Conservation (phyloP, 2,888 invertebrate genomes). For the Chloromyia formosa region DNA sequence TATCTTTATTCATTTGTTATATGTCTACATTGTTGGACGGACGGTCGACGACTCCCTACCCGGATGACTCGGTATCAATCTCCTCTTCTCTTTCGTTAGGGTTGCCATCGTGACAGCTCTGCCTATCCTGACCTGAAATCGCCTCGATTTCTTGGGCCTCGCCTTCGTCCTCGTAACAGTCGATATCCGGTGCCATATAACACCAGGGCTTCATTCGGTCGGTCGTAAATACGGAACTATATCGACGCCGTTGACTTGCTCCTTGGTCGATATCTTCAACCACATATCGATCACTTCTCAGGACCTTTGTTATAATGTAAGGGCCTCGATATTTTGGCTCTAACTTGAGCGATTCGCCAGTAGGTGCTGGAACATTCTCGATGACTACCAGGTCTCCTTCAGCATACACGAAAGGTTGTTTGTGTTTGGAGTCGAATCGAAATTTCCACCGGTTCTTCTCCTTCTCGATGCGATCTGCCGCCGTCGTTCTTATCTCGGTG, state of each 20-base stretch:
- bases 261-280: constrained; percentile 51
- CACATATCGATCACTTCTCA: constrained; percentile 51
- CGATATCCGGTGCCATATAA: constrained; percentile 9
- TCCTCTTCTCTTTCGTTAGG: not conserved
- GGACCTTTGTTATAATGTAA: constrained; percentile 48
- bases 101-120: constrained; percentile 4
- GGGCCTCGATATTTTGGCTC: constrained; percentile 52
- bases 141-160: constrained; percentile 18
- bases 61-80: not conserved
- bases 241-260: constrained; percentile 49
- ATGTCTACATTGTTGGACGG: too few relatives aligned
- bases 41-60: too few relatives aligned
- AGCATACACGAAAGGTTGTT: not conserved
- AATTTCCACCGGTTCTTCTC: constrained; percentile 48
- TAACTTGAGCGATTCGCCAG: constrained; percentile 51
- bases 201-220: constrained; percentile 52
- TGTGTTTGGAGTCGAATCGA: constrained; percentile 50
- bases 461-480: constrained; percentile 40
- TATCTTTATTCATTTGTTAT: too few relatives aligned
- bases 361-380: constrained; percentile 44
- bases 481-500: not conserved
- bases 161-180: not conserved
- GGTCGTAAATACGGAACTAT: constrained; percentile 49
- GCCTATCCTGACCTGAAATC: constrained; percentile 12
- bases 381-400: constrained; percentile 47